Base-by-base conservation (phyloP, 2,113 vertebrate species). In the Romanogobio albipinnatus region DNA sequence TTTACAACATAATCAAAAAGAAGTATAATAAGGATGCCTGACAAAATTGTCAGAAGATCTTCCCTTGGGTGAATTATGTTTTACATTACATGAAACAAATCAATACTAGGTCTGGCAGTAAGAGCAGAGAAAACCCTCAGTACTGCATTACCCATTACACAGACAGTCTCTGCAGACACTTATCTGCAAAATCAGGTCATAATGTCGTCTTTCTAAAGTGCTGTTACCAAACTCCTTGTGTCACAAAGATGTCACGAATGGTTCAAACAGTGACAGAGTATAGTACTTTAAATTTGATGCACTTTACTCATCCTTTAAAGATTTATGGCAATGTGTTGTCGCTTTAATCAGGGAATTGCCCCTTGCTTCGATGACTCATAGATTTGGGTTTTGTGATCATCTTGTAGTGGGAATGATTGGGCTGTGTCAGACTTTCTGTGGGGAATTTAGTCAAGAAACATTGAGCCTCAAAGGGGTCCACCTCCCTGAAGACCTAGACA, bases 51-150 rank as follows among this genome's bases (percentile, higher is more conserved):
- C 91, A 90, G 90, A 88, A 62, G 80, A 94, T 92, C 93, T 91
- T 91, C 94, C 91, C 93, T 82, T 78, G 94, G 91, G 94, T 89
- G 88, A 84, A 92, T 94, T 91, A 93, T 92, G 91, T 91, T 93
- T 94, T 91, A 92, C 90, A 92, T 93, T 92, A 92, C 87, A 87
- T 89, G 89, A 85, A 91, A 91, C 85, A 81, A 93, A 95, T 95
- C 94, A 87, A 95, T 94, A 87, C 79, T 43, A 79, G 86, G 84
- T 81, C 88, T 87, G 90, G 92, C 90, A 90, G 43, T 76, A 79
- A 87, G 88, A 43, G 59, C 49, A 86, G 84, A 90, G 88, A 88
- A 86, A 19, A 43, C 33, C 33, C 14, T 68, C 29, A 70, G 85
- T 83, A 79, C 84, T 82, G 73, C 74, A 80, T 53, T 71, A n/a